Evolutionary conservation across 2,888 invertebrate genomes (phyloP), one percentile per base, ranked within the genome.

Genomic region (Meteorus cinctellus): DNA sequence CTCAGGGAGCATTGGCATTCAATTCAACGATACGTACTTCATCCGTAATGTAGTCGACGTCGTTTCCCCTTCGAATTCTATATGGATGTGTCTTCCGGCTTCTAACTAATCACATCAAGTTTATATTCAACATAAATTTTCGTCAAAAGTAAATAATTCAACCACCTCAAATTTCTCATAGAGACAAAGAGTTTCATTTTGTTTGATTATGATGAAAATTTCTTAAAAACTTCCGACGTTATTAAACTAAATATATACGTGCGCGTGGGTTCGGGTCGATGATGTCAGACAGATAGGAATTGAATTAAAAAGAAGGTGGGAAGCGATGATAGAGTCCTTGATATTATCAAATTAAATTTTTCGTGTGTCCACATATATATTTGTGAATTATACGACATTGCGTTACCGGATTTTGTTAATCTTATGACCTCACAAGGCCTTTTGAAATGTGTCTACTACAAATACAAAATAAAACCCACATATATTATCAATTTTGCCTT

Each of bases 1-100:
- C 62, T 71, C 29, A 34, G n/a, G 29, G n/a, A 48, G 60, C 41
- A 71, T 71, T 71, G 45, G 62, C 55, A 71, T 71, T 71, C 59
- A 34, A 71, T 71, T 27, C 60, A 59, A 36, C 45, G 19, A 55
- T 29, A 29, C 51, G 29, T 34, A 16, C 48, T 68, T 14, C 68
- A 68, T 66, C 19, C 55, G 55, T 6, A 55, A 55, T 55, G 8
- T 55, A 24, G 8, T 19, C 19, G 19, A 1, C 19, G 19, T 55
- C 66, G 24, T 55, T 55, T n/a, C 55, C 55, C 55, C 19, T 48
- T 48, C 48, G n/a, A n/a, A 16, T 48, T 48, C 48, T 48, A 48
- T 48, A 48, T 48, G 12, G 14, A 71, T 59, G 71, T 71, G 71
- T 27, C 62, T 71, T 60, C 60, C 34, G 60, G 62, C 71, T 69